These are phyloP conservation scores for Laticauda laticaudata DNA, from an alignment of 2,113 vertebrate species.

Conservation along the genomic window DNA sequence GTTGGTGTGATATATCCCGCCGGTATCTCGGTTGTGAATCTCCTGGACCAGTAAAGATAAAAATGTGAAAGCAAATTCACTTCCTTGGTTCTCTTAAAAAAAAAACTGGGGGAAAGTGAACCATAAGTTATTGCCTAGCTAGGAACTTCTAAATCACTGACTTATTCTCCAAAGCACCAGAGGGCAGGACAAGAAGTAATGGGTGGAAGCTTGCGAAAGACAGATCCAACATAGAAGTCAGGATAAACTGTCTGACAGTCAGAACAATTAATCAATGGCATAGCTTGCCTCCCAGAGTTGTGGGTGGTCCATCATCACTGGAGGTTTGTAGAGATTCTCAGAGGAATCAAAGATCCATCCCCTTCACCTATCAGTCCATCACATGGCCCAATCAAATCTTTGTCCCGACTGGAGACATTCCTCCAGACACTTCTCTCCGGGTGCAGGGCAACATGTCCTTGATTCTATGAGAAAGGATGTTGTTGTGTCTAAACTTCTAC, in stretches of 20 bases:
- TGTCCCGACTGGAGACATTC: no score
- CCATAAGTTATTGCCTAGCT: background rate
- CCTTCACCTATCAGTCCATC: no score
- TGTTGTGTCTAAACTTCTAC: no score
- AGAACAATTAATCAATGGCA: background rate
- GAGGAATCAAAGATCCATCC: no score
- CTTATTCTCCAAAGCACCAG: background rate
- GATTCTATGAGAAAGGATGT: no score
- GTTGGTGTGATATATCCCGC: background rate
- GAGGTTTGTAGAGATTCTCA: background rate
- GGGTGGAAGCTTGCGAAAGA: background rate
- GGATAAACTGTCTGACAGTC: background rate
- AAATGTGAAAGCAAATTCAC: background rate
- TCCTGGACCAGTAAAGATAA: conserved; percentile 42
- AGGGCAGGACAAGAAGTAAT: background rate
- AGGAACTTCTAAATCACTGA: background rate
- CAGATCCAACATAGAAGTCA: background rate
- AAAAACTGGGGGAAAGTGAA: background rate
- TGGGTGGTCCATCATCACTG: no score
- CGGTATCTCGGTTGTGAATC: background rate
- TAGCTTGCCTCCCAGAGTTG: background rate
- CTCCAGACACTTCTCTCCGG: no score
- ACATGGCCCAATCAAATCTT: no score
- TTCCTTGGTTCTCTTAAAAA: no score
- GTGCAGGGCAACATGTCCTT: no score